A percentile compares a stretch with the other conserved stretches of the same genome.
Evolutionary conservation across 2,113 vertebrate species (phyloP).

Genomic region (Petrocephalus zakoni): DNA sequence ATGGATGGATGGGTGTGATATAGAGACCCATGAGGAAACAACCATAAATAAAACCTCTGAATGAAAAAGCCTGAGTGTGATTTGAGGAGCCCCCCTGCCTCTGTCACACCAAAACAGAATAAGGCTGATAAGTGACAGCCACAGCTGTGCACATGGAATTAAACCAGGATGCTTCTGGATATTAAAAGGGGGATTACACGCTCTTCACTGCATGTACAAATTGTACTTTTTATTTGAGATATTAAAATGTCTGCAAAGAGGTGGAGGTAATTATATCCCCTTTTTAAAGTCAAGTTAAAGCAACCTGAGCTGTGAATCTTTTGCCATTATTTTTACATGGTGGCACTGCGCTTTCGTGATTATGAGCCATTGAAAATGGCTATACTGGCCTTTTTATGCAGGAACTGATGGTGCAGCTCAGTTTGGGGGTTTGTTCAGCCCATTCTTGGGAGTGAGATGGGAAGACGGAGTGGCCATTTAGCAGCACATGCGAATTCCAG

Average conservation of each 20-base stretch:
- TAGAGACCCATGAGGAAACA: background rate
- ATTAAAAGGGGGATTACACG: constrained; percentile 50
- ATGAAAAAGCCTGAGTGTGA: constrained; percentile 51
- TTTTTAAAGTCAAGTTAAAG: background rate
- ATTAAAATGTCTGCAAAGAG: constrained; percentile 45
- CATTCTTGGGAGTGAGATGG: background rate
- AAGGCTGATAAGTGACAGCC: constrained; percentile 53
- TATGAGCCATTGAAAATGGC: background rate
- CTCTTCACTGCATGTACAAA: constrained; percentile 58
- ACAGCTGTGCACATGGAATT: constrained; percentile 61
- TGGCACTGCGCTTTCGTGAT: background rate
- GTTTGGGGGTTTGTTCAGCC: background rate
- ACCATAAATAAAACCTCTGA: background rate
- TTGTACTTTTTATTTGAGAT: constrained; percentile 48
- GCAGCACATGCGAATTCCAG: background rate
- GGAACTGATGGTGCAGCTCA: background rate
- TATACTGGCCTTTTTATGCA: background rate
- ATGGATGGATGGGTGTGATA: too few species aligned
- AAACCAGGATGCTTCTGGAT: constrained; percentile 56
- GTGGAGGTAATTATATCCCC: constrained; percentile 28
- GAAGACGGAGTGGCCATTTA: background rate
- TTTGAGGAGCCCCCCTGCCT: constrained; percentile 23
- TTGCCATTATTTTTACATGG: background rate
- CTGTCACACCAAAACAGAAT: background rate
- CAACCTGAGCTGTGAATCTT: background rate